Evolutionary conservation across 35 echinoderm and acorn worm genomes (phyloP).

Genomic region (Lytechinus pictus): DNA sequence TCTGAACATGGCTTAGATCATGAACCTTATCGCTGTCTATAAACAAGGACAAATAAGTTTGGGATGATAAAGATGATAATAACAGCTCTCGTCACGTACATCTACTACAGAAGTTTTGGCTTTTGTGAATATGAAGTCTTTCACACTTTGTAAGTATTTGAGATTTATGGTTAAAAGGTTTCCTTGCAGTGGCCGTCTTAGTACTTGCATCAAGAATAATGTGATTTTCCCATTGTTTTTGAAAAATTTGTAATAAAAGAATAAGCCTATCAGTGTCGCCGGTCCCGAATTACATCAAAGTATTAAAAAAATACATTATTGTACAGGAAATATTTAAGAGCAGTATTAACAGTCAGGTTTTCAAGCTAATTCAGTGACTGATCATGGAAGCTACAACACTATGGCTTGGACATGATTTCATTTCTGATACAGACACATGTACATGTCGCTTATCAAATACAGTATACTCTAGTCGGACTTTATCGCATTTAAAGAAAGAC

Average conservation of each 20-base stretch:
- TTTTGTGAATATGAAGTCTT: not conserved
- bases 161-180: not conserved
- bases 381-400: not conserved
- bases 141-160: not conserved
- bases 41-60: not conserved
- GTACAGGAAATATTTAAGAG: not conserved
- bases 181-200: too few relatives aligned
- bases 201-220: too few relatives aligned
- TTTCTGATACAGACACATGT: too few relatives aligned
- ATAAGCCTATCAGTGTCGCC: not conserved
- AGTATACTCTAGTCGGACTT: not conserved
- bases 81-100: not conserved
- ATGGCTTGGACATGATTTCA: not conserved
- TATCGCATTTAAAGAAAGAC: too few relatives aligned
- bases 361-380: not conserved
- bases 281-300: not conserved
- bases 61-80: not conserved
- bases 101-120: not conserved
- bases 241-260: not conserved
- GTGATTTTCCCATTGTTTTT: too few relatives aligned
- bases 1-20: not conserved
- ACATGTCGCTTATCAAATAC: not conserved
- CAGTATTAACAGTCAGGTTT: too few relatives aligned
- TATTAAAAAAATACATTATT: not conserved
- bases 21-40: not conserved